These are phyloP conservation scores for Dipodomys stephensi DNA, from an alignment of 2,113 vertebrate genomes.

Conservation along the genomic window DNA sequence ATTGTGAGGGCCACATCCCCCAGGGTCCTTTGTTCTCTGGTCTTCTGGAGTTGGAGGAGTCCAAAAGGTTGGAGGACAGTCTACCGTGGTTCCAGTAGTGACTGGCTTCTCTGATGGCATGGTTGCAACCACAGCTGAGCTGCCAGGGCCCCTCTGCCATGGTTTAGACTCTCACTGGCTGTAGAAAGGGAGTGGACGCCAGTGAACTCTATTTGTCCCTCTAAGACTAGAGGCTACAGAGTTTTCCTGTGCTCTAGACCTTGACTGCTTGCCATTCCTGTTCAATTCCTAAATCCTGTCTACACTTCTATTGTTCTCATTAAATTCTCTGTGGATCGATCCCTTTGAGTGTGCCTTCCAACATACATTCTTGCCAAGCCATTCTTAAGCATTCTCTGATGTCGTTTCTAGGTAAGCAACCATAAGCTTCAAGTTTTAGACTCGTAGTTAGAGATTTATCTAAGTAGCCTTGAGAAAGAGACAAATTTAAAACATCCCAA, in stretches of 20 bases:
- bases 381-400: background rate
- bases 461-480: background rate
- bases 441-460: background rate
- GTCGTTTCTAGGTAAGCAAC: background rate
- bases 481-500: background rate
- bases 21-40: background rate
- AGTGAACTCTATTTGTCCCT: background rate
- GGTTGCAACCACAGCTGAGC: background rate
- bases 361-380: background rate
- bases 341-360: background rate
- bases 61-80: background rate
- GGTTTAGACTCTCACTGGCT: background rate
- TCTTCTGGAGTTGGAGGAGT: background rate
- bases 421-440: background rate
- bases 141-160: accelerated
- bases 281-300: slow-evolving; percentile 2
- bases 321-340: background rate
- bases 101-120: background rate
- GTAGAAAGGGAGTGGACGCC: background rate
- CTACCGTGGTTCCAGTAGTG: background rate
- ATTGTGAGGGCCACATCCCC: background rate
- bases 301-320: background rate
- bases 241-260: background rate
- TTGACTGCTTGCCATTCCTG: background rate
- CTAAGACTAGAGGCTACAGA: background rate